Evolutionary conservation across 2,797 vertebrate genomes (phyloP).

Genomic region (Scyliorhinus canicula): DNA sequence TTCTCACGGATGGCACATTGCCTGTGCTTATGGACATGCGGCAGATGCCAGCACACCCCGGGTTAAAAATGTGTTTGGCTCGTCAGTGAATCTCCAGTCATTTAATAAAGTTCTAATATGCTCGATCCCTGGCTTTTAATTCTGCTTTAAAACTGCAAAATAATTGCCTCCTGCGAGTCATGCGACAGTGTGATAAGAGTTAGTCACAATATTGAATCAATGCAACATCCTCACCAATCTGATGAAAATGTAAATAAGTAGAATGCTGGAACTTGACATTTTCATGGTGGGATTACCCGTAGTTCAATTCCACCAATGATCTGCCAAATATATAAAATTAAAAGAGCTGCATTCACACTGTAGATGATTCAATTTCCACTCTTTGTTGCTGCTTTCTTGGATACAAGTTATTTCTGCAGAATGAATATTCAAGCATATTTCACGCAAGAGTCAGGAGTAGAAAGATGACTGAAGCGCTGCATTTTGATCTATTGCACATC

Average conservation of each 20-base stretch:
- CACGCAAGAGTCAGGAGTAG: neutral
- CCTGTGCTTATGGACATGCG: neutral
- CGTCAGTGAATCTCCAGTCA: neutral
- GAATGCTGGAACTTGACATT: neutral
- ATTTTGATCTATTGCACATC: neutral
- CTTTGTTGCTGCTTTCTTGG: neutral
- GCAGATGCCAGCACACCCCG: neutral
- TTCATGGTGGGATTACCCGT: neutral
- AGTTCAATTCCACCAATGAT: neutral
- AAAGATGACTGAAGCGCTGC: neutral
- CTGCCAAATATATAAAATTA: neutral
- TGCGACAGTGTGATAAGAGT: neutral
- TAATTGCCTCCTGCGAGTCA: conserved; percentile 6
- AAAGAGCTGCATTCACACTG: neutral
- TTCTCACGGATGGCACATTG: too few species aligned
- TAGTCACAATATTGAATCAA: conserved; percentile 34
- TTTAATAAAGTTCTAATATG: neutral
- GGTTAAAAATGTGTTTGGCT: neutral
- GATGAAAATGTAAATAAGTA: conserved; percentile 6
- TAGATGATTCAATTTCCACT: neutral
- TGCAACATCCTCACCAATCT: conserved; percentile 4
- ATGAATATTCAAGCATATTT: neutral
- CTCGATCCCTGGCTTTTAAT: neutral
- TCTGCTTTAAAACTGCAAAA: conserved; percentile 11
- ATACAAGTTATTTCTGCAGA: neutral